Evolutionary conservation across 2,113 vertebrate genomes (phyloP).

Genomic region (Elaphurus davidianus): DNA sequence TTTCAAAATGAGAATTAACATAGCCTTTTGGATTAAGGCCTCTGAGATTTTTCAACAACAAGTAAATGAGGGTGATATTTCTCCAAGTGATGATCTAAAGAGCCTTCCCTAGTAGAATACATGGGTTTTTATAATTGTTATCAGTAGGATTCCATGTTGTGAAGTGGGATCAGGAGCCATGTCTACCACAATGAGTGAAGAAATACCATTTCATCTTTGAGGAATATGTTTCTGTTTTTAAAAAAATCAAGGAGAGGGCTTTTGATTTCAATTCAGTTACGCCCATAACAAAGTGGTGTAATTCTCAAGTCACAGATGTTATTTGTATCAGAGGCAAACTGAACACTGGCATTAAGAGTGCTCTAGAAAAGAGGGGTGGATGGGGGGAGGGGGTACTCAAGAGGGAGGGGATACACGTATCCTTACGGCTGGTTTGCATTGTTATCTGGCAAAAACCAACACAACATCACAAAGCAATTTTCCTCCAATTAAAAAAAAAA

Average conservation of each 20-base stretch:
- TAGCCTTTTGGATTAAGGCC: background rate
- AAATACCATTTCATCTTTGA: background rate
- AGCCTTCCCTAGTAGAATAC: background rate
- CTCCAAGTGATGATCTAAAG: background rate
- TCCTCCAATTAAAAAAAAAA: background rate
- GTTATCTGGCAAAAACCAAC: background rate
- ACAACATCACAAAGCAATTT: background rate
- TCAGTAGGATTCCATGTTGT: too few relatives aligned
- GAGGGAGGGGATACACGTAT: background rate
- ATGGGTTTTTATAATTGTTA: background rate
- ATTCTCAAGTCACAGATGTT: background rate
- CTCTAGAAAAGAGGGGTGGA: background rate
- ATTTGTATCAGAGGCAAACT: background rate
- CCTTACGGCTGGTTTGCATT: background rate
- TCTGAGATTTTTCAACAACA: background rate
- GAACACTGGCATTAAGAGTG: background rate
- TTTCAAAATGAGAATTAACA: background rate
- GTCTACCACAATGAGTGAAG: background rate
- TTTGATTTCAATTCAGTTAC: background rate
- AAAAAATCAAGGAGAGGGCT: background rate
- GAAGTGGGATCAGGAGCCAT: background rate
- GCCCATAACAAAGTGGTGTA: background rate
- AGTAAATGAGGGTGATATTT: background rate
- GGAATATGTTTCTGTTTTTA: background rate
- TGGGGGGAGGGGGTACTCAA: rapidly evolving